phyloP scores from a whole-genome alignment of 1,140 invertebrate genomes.

The Apis florea region DNA sequence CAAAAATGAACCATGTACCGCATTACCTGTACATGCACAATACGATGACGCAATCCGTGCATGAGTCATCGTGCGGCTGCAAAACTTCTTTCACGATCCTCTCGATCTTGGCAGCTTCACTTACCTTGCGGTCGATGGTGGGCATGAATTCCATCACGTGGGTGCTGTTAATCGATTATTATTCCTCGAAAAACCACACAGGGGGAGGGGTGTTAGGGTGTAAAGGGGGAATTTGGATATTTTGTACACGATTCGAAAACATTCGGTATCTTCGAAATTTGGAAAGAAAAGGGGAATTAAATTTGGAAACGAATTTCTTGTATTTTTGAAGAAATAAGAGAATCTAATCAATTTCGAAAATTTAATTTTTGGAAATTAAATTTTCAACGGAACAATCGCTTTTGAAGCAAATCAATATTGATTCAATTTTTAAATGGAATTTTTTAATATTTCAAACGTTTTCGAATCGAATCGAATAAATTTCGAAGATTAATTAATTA shows the following conservation, averaged over 20 bases:
- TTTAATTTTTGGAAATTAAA: neutral
- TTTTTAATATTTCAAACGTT: no score
- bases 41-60: conserved; percentile 9
- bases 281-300: no score
- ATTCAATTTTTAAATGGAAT: no score
- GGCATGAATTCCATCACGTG: conserved; percentile 29
- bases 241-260: neutral
- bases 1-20: neutral
- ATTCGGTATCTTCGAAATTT: neutral
- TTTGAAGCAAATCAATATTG: no score
- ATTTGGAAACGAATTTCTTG: no score
- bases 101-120: conserved; percentile 26
- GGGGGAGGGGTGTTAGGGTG: conserved; percentile 15
- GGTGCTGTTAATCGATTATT: conserved; percentile 63
- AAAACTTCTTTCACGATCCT: conserved; percentile 14
- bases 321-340: neutral
- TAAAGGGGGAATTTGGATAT: neutral
- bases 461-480: neutral
- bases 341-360: neutral
- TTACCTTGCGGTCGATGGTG: conserved; percentile 45
- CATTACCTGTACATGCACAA: conserved; percentile 18
- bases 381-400: neutral
- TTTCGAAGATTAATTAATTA: no score
- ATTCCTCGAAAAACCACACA: conserved; percentile 41
- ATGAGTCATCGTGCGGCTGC: conserved; percentile 19